These are phyloP conservation scores for Limnodromus scolopaceus DNA, from an alignment of 2,797 vertebrate genomes.

Conservation along the genomic window DNA sequence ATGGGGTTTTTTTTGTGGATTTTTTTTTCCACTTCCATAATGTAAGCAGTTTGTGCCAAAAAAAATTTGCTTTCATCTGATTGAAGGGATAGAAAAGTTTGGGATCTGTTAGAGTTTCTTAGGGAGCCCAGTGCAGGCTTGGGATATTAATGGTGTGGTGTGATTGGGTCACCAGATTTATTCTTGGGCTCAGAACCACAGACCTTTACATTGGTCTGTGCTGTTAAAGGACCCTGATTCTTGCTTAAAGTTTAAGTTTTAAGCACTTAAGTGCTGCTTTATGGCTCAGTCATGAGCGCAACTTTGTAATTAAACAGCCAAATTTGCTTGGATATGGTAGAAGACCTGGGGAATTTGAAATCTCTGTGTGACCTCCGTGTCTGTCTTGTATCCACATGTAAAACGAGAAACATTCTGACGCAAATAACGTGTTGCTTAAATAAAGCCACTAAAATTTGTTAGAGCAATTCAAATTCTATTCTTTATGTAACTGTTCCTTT, in stretches of 20 bases:
- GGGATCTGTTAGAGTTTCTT: background rate
- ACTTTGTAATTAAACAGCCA: background rate
- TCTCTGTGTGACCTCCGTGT: background rate
- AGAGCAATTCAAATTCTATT: background rate
- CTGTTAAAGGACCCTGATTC: background rate
- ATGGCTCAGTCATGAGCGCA: background rate
- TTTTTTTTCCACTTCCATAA: background rate
- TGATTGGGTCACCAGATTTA: background rate
- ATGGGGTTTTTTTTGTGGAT: background rate
- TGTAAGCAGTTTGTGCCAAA: background rate
- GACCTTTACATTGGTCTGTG: background rate
- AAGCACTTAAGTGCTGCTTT: background rate
- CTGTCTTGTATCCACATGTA: background rate
- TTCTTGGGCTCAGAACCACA: background rate
- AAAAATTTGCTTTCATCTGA: background rate
- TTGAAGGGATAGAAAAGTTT: background rate
- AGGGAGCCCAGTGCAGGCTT: background rate
- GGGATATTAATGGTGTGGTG: background rate
- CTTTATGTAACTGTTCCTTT: conserved; percentile 21
- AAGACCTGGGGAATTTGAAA: background rate
- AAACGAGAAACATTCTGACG: background rate
- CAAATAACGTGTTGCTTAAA: conserved; percentile 21
- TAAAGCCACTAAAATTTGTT: background rate
- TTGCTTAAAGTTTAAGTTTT: background rate
- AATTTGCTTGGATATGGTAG: background rate